Evolutionary conservation across 2,113 vertebrate genomes (phyloP).

Genomic region (Ictalurus punctatus): DNA sequence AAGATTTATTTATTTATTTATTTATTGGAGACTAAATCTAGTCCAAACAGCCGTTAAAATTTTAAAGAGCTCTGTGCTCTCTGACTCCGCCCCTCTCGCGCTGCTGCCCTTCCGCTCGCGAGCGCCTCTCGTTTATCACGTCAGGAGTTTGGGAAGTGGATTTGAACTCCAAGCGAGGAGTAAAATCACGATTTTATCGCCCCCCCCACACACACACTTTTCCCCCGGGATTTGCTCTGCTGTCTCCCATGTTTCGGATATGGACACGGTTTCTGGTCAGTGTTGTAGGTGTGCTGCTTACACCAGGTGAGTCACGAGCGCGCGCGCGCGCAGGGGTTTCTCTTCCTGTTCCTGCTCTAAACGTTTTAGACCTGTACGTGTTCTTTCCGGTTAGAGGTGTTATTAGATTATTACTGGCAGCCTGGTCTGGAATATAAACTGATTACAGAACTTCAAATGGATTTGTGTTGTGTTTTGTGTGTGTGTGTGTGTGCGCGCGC

Average conservation of each 20-base stretch:
- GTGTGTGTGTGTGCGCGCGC: not conserved
- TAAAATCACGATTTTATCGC: no score
- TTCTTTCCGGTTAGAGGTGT: not conserved
- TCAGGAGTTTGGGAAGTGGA: not conserved
- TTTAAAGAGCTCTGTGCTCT: not conserved
- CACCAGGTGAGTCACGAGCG: conserved; percentile 66
- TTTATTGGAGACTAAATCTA: no score
- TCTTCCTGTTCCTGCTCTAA: not conserved
- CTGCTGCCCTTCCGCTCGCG: not conserved
- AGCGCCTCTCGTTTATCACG: not conserved
- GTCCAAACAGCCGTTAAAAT: no score
- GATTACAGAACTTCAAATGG: not conserved
- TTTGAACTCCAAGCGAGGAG: not conserved
- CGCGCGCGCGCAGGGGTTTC: not conserved
- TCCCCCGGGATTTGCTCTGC: not conserved
- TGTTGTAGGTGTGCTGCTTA: conserved; percentile 59
- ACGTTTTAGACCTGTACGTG: not conserved
- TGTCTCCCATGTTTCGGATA: conserved; percentile 55
- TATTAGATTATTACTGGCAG: not conserved
- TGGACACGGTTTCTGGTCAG: conserved; percentile 55
- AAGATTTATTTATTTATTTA: no score
- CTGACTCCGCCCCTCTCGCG: not conserved
- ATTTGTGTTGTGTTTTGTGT: no score
- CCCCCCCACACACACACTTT: not conserved
- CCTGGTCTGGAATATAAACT: not conserved